phyloP scores from a whole-genome alignment of 2,888 invertebrate genomes.

The Melanostoma scalare region DNA sequence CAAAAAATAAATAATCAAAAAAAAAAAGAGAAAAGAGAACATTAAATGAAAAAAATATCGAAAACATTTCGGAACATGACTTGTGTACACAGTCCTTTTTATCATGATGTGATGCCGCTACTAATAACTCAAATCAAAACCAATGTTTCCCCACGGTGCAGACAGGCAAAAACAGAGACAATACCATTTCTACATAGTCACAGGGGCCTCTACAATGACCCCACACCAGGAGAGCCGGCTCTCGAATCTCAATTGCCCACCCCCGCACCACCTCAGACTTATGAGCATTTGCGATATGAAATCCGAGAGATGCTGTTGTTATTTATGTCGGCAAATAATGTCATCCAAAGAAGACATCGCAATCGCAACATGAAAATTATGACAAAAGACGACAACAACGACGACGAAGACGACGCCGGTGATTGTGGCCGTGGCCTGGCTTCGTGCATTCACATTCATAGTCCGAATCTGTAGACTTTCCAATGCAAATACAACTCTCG shows the following conservation, averaged over 20 bases:
- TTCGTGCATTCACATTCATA: constrained; percentile 25
- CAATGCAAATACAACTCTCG: constrained; percentile 61
- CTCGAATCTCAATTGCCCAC: constrained; percentile 46
- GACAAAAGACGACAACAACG: constrained; percentile 66
- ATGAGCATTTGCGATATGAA: constrained; percentile 40
- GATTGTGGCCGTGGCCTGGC: constrained; percentile 7
- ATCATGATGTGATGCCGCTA: constrained; percentile 72
- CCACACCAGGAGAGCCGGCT: constrained; percentile 59
- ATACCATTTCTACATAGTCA: constrained; percentile 45
- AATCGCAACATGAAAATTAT: constrained; percentile 72
- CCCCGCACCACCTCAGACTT: constrained; percentile 43
- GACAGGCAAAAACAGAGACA: constrained; percentile 59
- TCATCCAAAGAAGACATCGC: constrained; percentile 73
- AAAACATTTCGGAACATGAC: constrained; percentile 71
- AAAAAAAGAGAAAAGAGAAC: neutral
- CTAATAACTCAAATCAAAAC: constrained; percentile 73
- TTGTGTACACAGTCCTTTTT: constrained; percentile 71
- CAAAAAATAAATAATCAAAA: constrained; percentile 34
- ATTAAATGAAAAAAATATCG: constrained; percentile 16
- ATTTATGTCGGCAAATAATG: constrained; percentile 73
- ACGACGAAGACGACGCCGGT: constrained; percentile 32
- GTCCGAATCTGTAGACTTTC: constrained; percentile 52
- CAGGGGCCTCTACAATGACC: constrained; percentile 56
- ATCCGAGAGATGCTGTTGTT: constrained; percentile 66
- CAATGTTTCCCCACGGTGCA: constrained; percentile 72